Evolutionary conservation across 2,797 vertebrate genomes (phyloP), one percentile per base, ranked within the genome.

Genomic region (Bradypodion ventrale): DNA sequence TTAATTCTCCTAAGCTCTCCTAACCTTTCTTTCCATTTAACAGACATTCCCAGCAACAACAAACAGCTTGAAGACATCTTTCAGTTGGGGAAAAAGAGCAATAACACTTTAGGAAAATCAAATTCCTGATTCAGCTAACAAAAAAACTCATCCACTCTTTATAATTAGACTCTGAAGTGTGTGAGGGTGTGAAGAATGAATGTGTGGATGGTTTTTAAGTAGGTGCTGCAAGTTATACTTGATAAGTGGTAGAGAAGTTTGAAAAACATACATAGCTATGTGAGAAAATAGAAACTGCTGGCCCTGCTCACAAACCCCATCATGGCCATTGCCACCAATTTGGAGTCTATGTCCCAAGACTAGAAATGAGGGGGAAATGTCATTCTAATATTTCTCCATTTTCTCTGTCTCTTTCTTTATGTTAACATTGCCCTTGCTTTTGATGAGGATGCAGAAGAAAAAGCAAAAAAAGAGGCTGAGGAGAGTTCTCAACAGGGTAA

Each of bases 361-460:
- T 79, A 40, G 92, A 88, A 68, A 62, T 82, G 52, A 59, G 86
- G 85, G 75, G 75, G 42, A 52, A 69, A 25, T 0, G 73, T 68
- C 5, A 29, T 83, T 88, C 52, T 78, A 42, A 80, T 49, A 70
- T 15, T 79, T 73, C 68, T 75, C 82, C 91, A 70, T 0, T 0
- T 83, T 13, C 77, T 87, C 78, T 89, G 63, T 91, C 46, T 44
- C 1, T 40, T 59, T 59, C 16, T 90, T 35, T 70, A 63, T 27
- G 1, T 8, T 44, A 2, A 0, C 75, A 90, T 85, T 40, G 79
- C 27, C 27, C n/a, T 90, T 76, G 40, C 65, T 70, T 81, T 88
- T 90, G 88, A 86, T 32, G 49, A 72, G 96, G 94, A 95, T 95
- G 1, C 95, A 94, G 98, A 99, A 92, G 98, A 99, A 93, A 97